These are phyloP conservation scores for Acrobasis suavella DNA, from an alignment of 2,888 invertebrate genomes.

Conservation along the genomic window DNA sequence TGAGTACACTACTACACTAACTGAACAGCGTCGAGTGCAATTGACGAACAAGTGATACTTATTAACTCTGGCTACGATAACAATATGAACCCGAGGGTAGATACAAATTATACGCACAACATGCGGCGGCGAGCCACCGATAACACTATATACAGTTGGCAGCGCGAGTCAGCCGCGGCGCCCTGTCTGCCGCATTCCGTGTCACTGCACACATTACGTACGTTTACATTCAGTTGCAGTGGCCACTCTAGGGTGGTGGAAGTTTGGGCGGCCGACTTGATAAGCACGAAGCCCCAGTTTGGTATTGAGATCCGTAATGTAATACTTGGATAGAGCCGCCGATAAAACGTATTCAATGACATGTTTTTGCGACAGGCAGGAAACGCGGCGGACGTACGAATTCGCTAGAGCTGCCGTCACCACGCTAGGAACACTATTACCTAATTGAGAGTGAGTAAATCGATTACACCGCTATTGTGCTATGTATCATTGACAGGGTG, in stretches of 20 bases:
- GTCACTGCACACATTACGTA: no score
- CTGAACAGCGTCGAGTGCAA: constrained; percentile 77
- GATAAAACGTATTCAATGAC: no score
- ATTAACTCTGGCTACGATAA: constrained; percentile 75
- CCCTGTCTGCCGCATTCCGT: background rate
- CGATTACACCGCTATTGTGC: constrained; percentile 7
- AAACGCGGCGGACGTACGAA: background rate
- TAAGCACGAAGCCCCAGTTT: no score
- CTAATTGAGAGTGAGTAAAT: background rate
- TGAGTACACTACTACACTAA: constrained; percentile 67
- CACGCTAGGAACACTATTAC: background rate
- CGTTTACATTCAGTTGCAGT: no score
- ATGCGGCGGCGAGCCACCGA: constrained; percentile 49
- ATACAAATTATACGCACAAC: constrained; percentile 62
- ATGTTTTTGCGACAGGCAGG: background rate
- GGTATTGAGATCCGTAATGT: no score
- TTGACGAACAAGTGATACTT: constrained; percentile 81
- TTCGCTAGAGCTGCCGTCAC: constrained; percentile 13
- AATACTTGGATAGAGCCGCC: no score
- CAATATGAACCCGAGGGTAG: constrained; percentile 69
- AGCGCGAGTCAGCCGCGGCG: constrained; percentile 27
- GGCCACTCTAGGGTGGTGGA: no score
- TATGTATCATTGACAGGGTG: background rate
- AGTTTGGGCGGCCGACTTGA: no score
- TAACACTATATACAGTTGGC: constrained; percentile 66